phyloP scores from a whole-genome alignment of 2,888 invertebrate genomes.

The Drosophila imparisetae region DNA sequence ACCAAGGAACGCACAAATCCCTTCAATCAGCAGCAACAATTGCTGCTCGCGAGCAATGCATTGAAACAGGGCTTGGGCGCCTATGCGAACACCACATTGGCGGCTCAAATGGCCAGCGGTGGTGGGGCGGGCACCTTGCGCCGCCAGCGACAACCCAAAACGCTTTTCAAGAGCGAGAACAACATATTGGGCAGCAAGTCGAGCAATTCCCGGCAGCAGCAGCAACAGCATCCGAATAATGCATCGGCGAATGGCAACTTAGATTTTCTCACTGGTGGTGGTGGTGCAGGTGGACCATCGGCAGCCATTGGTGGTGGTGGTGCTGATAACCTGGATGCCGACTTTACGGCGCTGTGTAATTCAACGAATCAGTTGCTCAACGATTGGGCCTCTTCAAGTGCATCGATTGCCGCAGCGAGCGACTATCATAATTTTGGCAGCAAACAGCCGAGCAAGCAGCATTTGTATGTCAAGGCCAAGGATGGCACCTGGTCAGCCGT shows the following conservation, averaged over 20 bases:
- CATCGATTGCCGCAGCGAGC: constrained; percentile 74
- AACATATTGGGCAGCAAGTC: constrained; percentile 79
- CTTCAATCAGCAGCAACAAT: constrained; percentile 82
- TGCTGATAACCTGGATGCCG: constrained; percentile 62
- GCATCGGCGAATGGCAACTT: constrained; percentile 47
- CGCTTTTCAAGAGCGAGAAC: constrained; percentile 84
- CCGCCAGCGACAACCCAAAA: constrained; percentile 83
- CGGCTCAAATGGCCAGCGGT: constrained; percentile 80
- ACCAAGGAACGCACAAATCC: constrained; percentile 63
- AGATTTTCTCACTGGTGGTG: constrained; percentile 74
- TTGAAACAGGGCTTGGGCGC: constrained; percentile 82
- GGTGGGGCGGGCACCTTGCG: constrained; percentile 82
- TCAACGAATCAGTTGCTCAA: constrained; percentile 82
- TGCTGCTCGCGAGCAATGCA: constrained; percentile 82
- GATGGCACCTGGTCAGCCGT: constrained; percentile 84
- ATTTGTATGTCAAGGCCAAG: constrained; percentile 84
- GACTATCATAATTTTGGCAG: constrained; percentile 82
- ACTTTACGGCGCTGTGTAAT: constrained; percentile 77
- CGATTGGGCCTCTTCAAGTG: constrained; percentile 82
- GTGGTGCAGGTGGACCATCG: constrained; percentile 52
- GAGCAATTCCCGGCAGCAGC: constrained; percentile 7
- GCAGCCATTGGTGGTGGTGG: constrained; percentile 1
- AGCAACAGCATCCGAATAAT: constrained; percentile 4
- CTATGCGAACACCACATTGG: constrained; percentile 81
- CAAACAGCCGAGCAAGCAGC: constrained; percentile 83